Evolutionary conservation across 2,888 invertebrate genomes (phyloP), one percentile per base, ranked within the genome.

Genomic region (Epsilonema sp.): DNA sequence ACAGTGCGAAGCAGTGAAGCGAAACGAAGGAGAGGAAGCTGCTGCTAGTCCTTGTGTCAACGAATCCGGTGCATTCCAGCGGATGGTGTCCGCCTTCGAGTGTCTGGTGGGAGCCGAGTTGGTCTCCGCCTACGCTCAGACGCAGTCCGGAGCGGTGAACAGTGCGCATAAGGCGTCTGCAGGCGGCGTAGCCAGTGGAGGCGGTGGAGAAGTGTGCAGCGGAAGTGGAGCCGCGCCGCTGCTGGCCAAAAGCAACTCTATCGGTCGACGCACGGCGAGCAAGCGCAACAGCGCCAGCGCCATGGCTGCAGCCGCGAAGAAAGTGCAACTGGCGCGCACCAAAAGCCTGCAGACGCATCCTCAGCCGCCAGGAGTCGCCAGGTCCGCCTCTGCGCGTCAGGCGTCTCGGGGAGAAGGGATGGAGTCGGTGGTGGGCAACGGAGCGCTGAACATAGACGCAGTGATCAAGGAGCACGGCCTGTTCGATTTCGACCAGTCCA

Each of bases 51-150:
- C n/a, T n/a, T n/a, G n/a, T n/a, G n/a, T n/a, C n/a, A n/a, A n/a
- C n/a, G n/a, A n/a, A n/a, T n/a, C n/a, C 31, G 31, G 31, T 16
- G 31, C 38, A 38, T 54, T 58, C 21, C 56, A 60, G 50, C 60
- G 61, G 49, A 61, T 60, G 49, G 60, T 65, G 26, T 65, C 65
- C 49, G 60, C 62, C 47, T 68, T 70, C 54, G 67, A 67, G 45
- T 62, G 66, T 36, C 57, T 69, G 53, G 73, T 81, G 65, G 82
- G 82, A 67, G 80, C 81, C 67, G 81, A 82, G 68, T 78, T 82
- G 67, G 82, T 54, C 31, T 51, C 50, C 21, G 46, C 54, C 26
- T 51, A 53, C 42, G 47, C 52, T 48, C 43, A n/a, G 20, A 39
- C 39, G 39, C 19, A 16, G 39, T 8, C 39, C n/a, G 20, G 20